Evolutionary conservation across 2,888 invertebrate species (phyloP), one percentile per base, ranked within the genome.

Genomic region (Brachylomia viminalis): DNA sequence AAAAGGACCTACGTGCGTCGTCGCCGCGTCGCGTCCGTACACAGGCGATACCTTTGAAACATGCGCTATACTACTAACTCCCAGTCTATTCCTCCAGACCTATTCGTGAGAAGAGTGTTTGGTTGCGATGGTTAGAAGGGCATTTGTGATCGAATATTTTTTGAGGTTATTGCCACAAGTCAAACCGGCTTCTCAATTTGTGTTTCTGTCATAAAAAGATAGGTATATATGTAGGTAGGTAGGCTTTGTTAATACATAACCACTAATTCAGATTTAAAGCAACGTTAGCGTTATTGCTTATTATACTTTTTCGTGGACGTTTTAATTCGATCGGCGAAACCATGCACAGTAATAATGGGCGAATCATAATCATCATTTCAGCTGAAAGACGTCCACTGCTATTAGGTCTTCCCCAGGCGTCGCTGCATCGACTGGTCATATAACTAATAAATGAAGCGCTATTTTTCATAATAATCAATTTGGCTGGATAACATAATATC

Each of bases 1-100:
- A n/a, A n/a, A n/a, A n/a, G n/a, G n/a, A n/a, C n/a, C n/a, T n/a
- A n/a, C n/a, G n/a, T n/a, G n/a, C n/a, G n/a, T n/a, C n/a, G n/a
- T n/a, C n/a, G n/a, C n/a, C n/a, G n/a, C n/a, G n/a, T n/a, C n/a
- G n/a, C n/a, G 65, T 66, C 75, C 42, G 76, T 59, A 77, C 82
- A 79, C 62, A 73, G 79, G 79, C 78, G 75, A 82, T 83, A 83
- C 82, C 82, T 82, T 77, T 71, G 68, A 71, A 72, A 83, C 69
- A 74, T 65, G 71, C 69, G n/a, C n/a, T n/a, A n/a, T 71, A 67
- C 76, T 42, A 74, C 30, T 74, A 61, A 74, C 71, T n/a, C n/a
- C n/a, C n/a, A n/a, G n/a, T n/a, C 66, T 65, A 77, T 85, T 79
- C 77, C 23, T 38, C 47, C 42, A 75, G 52, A 80, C 80, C 62